Evolutionary conservation across 2,797 vertebrate species (phyloP).

Genomic region (Coregonus sp.): DNA sequence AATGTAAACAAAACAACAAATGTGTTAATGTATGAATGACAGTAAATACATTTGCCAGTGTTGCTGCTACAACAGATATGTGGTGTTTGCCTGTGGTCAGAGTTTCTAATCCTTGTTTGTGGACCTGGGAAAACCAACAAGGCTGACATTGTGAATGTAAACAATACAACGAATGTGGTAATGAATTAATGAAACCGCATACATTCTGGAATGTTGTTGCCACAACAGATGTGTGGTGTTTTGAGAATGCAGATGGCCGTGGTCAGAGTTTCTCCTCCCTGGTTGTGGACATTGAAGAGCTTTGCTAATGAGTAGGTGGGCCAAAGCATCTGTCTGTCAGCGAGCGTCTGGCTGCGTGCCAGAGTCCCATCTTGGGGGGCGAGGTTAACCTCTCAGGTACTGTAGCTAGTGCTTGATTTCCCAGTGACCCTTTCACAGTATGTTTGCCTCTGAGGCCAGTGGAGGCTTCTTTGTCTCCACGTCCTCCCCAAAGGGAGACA

Average conservation of each 20-base stretch:
- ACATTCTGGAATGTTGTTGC: not conserved
- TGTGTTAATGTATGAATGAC: too few relatives aligned
- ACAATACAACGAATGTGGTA: not conserved
- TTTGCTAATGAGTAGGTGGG: slow-evolving; percentile 69
- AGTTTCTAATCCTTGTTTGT: slow-evolving; percentile 53
- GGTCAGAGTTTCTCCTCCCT: slow-evolving; percentile 57
- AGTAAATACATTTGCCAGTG: too few relatives aligned
- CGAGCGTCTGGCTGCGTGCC: slow-evolving; percentile 56
- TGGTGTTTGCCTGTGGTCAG: slow-evolving; percentile 53
- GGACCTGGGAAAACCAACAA: slow-evolving; percentile 25
- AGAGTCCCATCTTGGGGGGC: slow-evolving; percentile 39
- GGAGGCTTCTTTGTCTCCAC: slow-evolving; percentile 35
- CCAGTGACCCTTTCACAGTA: slow-evolving; percentile 16
- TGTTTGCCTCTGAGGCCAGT: not conserved
- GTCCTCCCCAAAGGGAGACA: not conserved
- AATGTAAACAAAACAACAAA: too few relatives aligned
- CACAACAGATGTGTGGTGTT: slow-evolving; percentile 6
- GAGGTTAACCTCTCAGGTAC: slow-evolving; percentile 37
- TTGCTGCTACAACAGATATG: too few relatives aligned
- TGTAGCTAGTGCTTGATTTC: slow-evolving; percentile 28
- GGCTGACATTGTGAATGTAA: too few relatives aligned
- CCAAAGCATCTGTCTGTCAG: slow-evolving; percentile 73
- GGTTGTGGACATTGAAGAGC: slow-evolving; percentile 61
- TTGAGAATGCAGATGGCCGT: slow-evolving; percentile 63
- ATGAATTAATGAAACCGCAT: not conserved